phyloP scores from a whole-genome alignment of 1,140 invertebrate genomes.

The Tyrophagus putrescentiae region DNA sequence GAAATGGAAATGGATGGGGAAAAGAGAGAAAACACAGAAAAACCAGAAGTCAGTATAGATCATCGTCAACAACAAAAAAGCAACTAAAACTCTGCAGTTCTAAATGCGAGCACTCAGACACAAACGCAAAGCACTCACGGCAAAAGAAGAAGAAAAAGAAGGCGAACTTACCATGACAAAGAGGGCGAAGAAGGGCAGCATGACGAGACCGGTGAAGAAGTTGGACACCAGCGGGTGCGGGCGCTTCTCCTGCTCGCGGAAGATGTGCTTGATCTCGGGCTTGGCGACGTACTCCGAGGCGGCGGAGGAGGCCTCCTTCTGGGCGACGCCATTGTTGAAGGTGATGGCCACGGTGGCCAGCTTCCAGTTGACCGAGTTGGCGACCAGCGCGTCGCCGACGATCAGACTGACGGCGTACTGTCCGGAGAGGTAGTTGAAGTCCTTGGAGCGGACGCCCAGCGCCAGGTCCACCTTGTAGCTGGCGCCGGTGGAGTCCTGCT shows the following conservation, averaged over 20 bases:
- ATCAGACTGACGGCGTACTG: conserved; percentile 67
- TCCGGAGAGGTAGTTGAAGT: conserved; percentile 60
- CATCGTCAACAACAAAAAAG: too few relatives aligned
- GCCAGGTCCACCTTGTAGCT: conserved; percentile 86
- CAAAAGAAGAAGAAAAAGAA: not conserved
- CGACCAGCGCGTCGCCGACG: conserved; percentile 73
- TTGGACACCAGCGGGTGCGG: conserved; percentile 72
- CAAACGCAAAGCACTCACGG: conserved; percentile 5
- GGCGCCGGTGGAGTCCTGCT: conserved; percentile 55
- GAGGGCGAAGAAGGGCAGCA: conserved; percentile 64
- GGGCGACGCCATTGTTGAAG: conserved; percentile 29
- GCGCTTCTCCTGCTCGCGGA: conserved; percentile 76
- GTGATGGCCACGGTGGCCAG: conserved; percentile 39
- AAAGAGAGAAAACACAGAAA: conserved; percentile 13
- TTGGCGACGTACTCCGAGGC: conserved; percentile 40
- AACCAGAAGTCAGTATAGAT: not conserved
- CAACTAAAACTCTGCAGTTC: too few relatives aligned
- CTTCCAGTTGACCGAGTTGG: conserved; percentile 73
- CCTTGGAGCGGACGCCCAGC: conserved; percentile 57
- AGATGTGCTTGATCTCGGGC: conserved; percentile 79
- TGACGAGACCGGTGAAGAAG: conserved; percentile 68
- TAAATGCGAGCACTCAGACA: too few relatives aligned
- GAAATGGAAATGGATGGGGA: too few relatives aligned
- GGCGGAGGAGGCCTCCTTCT: conserved; percentile 29
- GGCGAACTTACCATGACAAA: conserved; percentile 49